Evolutionary conservation across 2,888 invertebrate genomes (phyloP).

Genomic region (Andrena bucephala): DNA sequence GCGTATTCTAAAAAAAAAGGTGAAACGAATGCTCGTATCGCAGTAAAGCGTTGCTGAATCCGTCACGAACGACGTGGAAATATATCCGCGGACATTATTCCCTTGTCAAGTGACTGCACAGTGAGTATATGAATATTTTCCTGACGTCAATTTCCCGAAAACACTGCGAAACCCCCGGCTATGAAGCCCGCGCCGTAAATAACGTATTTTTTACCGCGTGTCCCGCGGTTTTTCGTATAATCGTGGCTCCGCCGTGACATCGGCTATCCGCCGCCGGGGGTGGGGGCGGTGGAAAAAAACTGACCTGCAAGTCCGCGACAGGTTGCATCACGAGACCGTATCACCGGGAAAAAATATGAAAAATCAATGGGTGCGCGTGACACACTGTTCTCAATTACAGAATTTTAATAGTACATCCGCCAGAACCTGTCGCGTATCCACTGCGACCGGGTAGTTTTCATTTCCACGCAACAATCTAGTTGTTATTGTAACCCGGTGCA

Average conservation of each 20-base stretch:
- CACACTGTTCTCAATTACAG: slow-evolving; percentile 10
- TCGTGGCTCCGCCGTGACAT: slow-evolving; percentile 9
- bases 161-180: slow-evolving; percentile 9
- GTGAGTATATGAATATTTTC: slow-evolving; percentile 29
- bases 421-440: background rate
- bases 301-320: background rate
- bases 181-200: slow-evolving; percentile 42
- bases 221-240: slow-evolving; percentile 11
- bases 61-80: slow-evolving; percentile 1
- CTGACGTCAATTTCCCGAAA: slow-evolving; percentile 21
- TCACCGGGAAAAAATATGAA: background rate
- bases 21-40: background rate
- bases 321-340: background rate
- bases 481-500: no score
- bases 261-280: background rate
- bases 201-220: slow-evolving; percentile 29
- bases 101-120: slow-evolving; percentile 20
- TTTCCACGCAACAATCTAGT: background rate
- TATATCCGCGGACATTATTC: slow-evolving; percentile 23
- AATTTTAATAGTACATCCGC: slow-evolving; percentile 14
- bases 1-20: background rate
- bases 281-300: background rate
- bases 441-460: background rate
- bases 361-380: background rate
- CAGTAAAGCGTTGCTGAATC: background rate